Evolutionary conservation across 1,140 invertebrate species (phyloP), one percentile per base, ranked within the genome.

Genomic region (Drosophila setifemur): DNA sequence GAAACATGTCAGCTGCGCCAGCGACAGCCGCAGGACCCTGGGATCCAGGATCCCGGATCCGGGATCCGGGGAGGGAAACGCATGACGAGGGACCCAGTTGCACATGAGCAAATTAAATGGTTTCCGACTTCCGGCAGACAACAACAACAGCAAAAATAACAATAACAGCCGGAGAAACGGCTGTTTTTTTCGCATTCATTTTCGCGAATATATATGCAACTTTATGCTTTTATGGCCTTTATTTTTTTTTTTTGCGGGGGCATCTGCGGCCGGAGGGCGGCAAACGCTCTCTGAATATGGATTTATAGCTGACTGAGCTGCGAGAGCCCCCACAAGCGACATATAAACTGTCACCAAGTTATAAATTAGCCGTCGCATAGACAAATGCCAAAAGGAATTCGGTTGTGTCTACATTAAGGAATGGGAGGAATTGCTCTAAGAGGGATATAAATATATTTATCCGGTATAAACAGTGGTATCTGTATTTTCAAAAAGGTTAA

Each of bases 81-180:
- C 54, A 50, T 48, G 50, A 43, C 37, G 33, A 8, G 37, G 12
- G 44, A 39, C 33, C 78, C 55, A 83, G 79, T 85, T 81, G 81
- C 81, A 85, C 75, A 86, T 86, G 81, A 79, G 81, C 72, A 85
- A 85, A 85, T 85, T 85, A 85, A 85, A 85, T 85, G 81, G 81
- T 85, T 85, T 85, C 74, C 81, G 72, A 85, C 81, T 85, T 85
- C 81, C 81, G 79, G 79, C 75, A 57, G 81, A 85, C 71, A 86
- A 81, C 81, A 86, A 81, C 81, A 85, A 85, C 61, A 64, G 33
- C 61, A 64, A 19, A 39, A 64, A 61, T 48, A 64, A 63, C 61
- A 64, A 64, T 64, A 64, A 64, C 61, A 63, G 42, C 19, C 31
- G 44, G 31, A 19, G 61, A 73, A 74, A 66, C 70, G 78, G 45